Evolutionary conservation across 53 echinoderm and acorn worm species (phyloP).

Genomic region (Hippasteria phrygiana): DNA sequence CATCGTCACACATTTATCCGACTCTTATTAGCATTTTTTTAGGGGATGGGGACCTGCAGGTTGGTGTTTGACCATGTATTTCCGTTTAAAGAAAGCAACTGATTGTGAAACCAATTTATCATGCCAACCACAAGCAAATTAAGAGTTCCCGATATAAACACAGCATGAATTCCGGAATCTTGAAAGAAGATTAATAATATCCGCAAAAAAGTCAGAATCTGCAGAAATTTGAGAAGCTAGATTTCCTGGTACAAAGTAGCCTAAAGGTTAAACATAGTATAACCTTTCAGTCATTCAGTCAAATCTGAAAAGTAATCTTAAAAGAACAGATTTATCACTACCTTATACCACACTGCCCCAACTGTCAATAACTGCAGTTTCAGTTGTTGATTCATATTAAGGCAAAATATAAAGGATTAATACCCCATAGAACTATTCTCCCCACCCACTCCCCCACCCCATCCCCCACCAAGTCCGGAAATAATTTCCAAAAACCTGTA

Average conservation of each 20-base stretch:
- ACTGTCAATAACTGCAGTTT: not conserved
- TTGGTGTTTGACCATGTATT: too few species aligned
- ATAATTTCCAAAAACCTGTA: too few species aligned
- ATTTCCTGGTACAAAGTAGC: not conserved
- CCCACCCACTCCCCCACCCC: too few species aligned
- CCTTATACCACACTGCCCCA: not conserved
- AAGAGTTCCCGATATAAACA: not conserved
- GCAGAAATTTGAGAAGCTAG: not conserved
- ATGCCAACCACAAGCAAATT: not conserved
- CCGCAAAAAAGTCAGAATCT: not conserved
- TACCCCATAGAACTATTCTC: too few species aligned
- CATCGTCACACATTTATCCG: too few species aligned
- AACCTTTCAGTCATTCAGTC: not conserved
- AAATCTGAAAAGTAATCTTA: not conserved
- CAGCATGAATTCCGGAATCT: not conserved
- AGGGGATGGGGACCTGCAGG: too few species aligned
- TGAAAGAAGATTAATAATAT: not conserved
- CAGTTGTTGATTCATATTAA: constrained; percentile 2
- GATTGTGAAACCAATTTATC: not conserved
- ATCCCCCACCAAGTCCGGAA: too few species aligned
- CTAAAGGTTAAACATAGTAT: not conserved
- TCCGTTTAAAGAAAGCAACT: too few species aligned
- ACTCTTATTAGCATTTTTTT: too few species aligned
- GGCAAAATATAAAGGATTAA: too few species aligned
- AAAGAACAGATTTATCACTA: constrained; percentile 19